Conservation (phyloP, 2,888 invertebrate genomes). For the Catocala fraxini region DNA sequence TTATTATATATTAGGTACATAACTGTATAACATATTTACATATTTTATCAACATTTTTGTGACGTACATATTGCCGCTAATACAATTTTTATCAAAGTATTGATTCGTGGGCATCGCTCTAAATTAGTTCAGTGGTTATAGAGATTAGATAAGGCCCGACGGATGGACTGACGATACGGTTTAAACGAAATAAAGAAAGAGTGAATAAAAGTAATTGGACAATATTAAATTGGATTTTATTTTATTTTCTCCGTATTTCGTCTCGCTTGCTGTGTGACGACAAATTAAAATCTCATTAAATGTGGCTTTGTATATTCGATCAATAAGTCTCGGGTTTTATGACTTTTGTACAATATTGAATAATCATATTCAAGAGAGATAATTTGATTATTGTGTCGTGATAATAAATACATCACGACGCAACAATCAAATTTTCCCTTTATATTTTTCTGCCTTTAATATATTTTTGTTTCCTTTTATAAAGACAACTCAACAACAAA, state of each 20-base stretch:
- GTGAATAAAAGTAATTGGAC: too few species aligned
- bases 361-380: not conserved
- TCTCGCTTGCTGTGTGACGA: not conserved
- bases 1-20: too few species aligned
- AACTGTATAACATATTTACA: not conserved
- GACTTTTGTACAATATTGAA: not conserved
- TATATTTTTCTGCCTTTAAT: too few species aligned
- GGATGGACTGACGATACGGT: not conserved
- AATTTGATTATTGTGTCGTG: not conserved
- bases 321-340: not conserved
- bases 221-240: too few species aligned
- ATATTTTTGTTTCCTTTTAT: too few species aligned
- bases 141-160: not conserved
- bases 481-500: too few species aligned
- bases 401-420: too few species aligned
- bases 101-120: slow-evolving; percentile 8
- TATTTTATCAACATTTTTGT: not conserved
- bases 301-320: not conserved
- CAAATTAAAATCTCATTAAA: not conserved
- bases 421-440: too few species aligned
- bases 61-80: not conserved
- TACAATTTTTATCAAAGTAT: slow-evolving; percentile 9
- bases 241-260: too few species aligned
- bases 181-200: too few species aligned
- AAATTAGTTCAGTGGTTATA: slow-evolving; percentile 8